Conservation (phyloP, 2,797 vertebrate genomes). For the Pipistrellus kuhlii region DNA sequence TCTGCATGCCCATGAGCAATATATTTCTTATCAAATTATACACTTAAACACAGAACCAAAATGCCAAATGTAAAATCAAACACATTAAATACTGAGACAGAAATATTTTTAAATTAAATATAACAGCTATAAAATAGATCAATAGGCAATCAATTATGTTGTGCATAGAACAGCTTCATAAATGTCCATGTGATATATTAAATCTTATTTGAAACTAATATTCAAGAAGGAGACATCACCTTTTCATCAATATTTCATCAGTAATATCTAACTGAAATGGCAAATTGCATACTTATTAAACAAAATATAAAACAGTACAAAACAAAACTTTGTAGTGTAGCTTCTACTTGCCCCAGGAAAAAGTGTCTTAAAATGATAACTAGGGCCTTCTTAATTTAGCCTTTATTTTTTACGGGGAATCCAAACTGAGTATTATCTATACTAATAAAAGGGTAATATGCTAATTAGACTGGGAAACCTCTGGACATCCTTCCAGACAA, state of each 20-base stretch:
- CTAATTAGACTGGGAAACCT: too few species aligned
- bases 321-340: background rate
- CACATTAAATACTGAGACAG: constrained; percentile 57
- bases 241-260: constrained; percentile 37
- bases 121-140: constrained; percentile 43
- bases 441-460: too few species aligned
- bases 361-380: background rate
- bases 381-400: background rate
- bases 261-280: background rate
- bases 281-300: constrained; percentile 46
- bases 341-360: constrained; percentile 40
- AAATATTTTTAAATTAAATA: constrained; percentile 70
- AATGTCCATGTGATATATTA: constrained; percentile 60
- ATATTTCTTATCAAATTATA: constrained; percentile 65
- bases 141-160: constrained; percentile 62
- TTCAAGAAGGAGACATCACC: constrained; percentile 20
- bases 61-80: constrained; percentile 50
- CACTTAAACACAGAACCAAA: constrained; percentile 58
- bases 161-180: constrained; percentile 36
- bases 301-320: constrained; percentile 11
- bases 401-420: background rate
- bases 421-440: background rate
- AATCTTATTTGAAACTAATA: constrained; percentile 49
- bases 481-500: too few species aligned
- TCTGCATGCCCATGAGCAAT: constrained; percentile 45